These are phyloP conservation scores for Pelochelys cantorii DNA, from an alignment of 2,797 vertebrate species.

Conservation along the genomic window DNA sequence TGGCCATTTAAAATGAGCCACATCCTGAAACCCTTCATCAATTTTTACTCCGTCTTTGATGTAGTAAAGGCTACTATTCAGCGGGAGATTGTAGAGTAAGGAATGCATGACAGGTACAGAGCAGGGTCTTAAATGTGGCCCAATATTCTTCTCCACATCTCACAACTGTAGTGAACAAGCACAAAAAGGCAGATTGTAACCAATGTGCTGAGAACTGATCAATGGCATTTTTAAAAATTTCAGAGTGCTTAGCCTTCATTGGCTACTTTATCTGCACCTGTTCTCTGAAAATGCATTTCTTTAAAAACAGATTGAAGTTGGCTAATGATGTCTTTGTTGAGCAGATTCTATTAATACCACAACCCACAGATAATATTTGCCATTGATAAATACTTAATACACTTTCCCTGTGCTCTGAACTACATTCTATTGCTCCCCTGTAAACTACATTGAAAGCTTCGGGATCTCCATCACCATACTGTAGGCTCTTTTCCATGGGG, in stretches of 20 bases:
- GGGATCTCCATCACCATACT: slow-evolving; percentile 27
- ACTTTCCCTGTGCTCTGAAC: not conserved
- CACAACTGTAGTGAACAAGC: not conserved
- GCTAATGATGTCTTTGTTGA: not conserved
- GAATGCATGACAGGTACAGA: slow-evolving; percentile 17
- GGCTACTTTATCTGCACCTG: slow-evolving; percentile 15
- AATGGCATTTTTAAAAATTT: not conserved
- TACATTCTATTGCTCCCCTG: slow-evolving; percentile 24
- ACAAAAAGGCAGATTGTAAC: not conserved
- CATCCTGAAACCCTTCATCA: not conserved
- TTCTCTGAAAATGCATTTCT: not conserved
- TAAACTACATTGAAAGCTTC: slow-evolving; percentile 40
- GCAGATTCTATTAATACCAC: not conserved
- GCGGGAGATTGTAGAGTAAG: slow-evolving; percentile 38
- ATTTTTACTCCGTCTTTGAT: slow-evolving; percentile 39
- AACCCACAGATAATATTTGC: not conserved
- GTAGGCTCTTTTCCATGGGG: not conserved
- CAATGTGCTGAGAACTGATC: slow-evolving; percentile 15
- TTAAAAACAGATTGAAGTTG: not conserved
- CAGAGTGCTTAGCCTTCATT: not conserved
- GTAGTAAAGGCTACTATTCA: slow-evolving; percentile 11
- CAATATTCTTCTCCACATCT: slow-evolving; percentile 45
- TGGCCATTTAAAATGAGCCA: not conserved
- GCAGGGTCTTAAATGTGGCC: slow-evolving; percentile 6
- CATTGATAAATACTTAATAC: not conserved